phyloP scores from a whole-genome alignment of 2,113 vertebrate species.

The Brevimyrus niger region DNA sequence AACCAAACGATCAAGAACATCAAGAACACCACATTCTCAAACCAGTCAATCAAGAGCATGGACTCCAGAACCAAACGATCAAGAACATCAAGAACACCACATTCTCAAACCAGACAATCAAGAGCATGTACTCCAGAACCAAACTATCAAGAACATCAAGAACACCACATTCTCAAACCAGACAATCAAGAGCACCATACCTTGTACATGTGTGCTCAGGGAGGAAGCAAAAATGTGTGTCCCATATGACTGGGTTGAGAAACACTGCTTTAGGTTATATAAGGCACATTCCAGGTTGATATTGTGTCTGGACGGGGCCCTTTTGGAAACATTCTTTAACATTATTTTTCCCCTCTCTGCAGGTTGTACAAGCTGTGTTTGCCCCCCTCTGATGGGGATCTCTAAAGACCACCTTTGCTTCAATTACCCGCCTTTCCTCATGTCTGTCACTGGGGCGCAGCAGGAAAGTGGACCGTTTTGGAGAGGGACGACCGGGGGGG shows the following conservation, averaged over 20 bases:
- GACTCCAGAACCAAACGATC: too few species aligned
- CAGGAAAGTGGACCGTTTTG: background rate
- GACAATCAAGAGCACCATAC: background rate
- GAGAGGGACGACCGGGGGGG: background rate
- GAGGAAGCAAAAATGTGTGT: background rate
- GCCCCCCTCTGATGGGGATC: conserved; percentile 85
- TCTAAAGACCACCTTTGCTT: conserved; percentile 50
- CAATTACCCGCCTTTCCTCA: background rate
- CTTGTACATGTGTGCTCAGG: background rate
- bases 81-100: too few species aligned
- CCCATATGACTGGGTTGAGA: background rate
- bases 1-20: too few species aligned
- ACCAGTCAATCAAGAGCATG: too few species aligned
- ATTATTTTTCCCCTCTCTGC: conserved; percentile 19
- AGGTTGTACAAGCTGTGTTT: conserved; percentile 91
- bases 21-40: too few species aligned
- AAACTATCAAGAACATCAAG: too few species aligned
- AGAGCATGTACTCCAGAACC: too few species aligned
- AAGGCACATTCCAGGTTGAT: background rate
- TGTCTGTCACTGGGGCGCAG: background rate
- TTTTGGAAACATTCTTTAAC: background rate
- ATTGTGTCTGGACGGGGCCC: background rate
- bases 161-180: too few species aligned
- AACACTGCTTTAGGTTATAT: background rate
- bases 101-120: too few species aligned